Conservation (phyloP, 2,888 invertebrate genomes). For the Cerastis leucographa region DNA sequence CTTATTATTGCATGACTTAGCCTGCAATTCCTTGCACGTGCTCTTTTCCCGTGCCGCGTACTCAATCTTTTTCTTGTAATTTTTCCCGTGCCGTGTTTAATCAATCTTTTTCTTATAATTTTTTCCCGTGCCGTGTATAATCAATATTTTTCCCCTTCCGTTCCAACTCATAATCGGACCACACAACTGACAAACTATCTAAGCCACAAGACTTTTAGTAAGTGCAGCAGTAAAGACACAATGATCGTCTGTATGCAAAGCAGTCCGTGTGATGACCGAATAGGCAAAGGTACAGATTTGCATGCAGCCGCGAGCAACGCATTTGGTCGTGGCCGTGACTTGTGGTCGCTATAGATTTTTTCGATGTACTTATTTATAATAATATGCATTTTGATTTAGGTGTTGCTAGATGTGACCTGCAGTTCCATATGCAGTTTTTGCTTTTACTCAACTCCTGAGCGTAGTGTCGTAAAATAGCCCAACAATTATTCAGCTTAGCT, state of each 20-base stretch:
- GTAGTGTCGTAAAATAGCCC: background rate
- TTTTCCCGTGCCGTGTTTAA: too few relatives aligned
- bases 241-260: slow-evolving; percentile 53
- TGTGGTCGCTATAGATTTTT: background rate
- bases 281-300: slow-evolving; percentile 44
- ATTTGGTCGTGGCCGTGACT: slow-evolving; percentile 23
- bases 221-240: slow-evolving; percentile 22
- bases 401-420: background rate
- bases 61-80: background rate
- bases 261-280: slow-evolving; percentile 15
- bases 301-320: slow-evolving; percentile 37
- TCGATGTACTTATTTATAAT: background rate
- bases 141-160: too few relatives aligned
- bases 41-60: too few relatives aligned
- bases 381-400: background rate
- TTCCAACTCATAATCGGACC: slow-evolving; percentile 23
- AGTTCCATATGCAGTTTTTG: background rate
- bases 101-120: background rate
- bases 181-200: slow-evolving; percentile 25
- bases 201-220: background rate
- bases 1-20: too few relatives aligned
- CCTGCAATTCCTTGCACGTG: too few relatives aligned
- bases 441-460: background rate
- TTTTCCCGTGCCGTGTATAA: too few relatives aligned
- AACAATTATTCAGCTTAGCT: too few relatives aligned